Evolutionary conservation across 2,888 invertebrate species (phyloP).

Genomic region (Dastarcus helophoroides): DNA sequence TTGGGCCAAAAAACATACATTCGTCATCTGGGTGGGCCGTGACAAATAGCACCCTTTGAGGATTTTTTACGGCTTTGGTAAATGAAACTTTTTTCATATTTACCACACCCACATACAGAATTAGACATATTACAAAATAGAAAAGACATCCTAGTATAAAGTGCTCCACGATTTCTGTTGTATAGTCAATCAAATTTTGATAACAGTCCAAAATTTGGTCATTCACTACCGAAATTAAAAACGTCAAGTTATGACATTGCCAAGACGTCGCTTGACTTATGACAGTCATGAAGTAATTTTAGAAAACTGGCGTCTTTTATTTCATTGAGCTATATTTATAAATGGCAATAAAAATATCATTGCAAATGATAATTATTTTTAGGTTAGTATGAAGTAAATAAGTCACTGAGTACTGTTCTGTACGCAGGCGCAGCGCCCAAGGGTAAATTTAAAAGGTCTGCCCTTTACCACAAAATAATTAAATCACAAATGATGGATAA

Average conservation of each 20-base stretch:
- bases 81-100: constrained; percentile 40
- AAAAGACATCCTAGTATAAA: constrained; percentile 40
- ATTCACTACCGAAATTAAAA: constrained; percentile 14
- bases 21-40: constrained; percentile 98
- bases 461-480: no score
- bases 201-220: constrained; percentile 12
- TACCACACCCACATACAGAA: constrained; percentile 33
- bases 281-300: constrained; percentile 25
- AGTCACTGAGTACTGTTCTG: no score
- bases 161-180: constrained; percentile 46
- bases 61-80: constrained; percentile 40
- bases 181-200: constrained; percentile 26
- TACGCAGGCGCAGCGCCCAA: no score
- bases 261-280: constrained; percentile 28
- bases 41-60: constrained; percentile 62
- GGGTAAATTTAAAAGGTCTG: no score
- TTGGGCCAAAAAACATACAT: constrained; percentile 97
- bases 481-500: no score
- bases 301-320: no score
- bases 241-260: constrained; percentile 19
- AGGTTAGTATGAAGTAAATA: no score
- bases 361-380: no score
- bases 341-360: no score
- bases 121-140: constrained; percentile 43
- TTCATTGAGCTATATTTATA: no score